Percentiles rank a stretch among this genome's conserved stretches.
Conservation (phyloP, 1,140 invertebrate species). For the Zaprionus vittiger region DNA sequence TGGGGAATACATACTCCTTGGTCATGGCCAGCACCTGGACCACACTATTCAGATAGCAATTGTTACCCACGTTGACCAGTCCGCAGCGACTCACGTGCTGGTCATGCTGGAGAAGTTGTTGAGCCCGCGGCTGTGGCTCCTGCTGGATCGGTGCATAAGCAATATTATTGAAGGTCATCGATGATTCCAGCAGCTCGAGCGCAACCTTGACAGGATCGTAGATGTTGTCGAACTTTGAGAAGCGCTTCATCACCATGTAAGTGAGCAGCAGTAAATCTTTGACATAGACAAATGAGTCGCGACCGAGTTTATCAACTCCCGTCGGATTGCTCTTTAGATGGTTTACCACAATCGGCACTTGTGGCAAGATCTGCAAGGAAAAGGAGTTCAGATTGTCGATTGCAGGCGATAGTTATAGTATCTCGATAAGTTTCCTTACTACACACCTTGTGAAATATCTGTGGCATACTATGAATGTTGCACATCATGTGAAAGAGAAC, state of each 20-base stretch:
- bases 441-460: neutral
- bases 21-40: neutral
- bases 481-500: neutral
- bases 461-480: neutral
- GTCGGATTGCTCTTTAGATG: neutral
- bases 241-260: neutral
- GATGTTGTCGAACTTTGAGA: neutral
- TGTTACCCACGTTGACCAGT: neutral
- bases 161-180: neutral
- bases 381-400: neutral
- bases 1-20: neutral
- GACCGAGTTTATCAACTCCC: neutral
- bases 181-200: neutral
- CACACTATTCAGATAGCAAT: neutral
- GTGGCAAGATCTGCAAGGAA: neutral
- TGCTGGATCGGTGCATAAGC: neutral
- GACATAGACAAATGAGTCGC: neutral
- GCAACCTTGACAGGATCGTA: neutral
- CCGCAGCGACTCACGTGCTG: neutral
- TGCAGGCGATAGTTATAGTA: neutral
- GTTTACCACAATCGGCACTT: neutral
- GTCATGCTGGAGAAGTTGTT: too few relatives aligned
- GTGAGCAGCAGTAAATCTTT: neutral
- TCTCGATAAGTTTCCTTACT: too few relatives aligned
- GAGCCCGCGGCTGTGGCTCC: neutral